A percentile compares a stretch with the other conserved stretches of the same genome.
phyloP scores from a whole-genome alignment of 2,113 vertebrate species.

The Alethe castanea region DNA sequence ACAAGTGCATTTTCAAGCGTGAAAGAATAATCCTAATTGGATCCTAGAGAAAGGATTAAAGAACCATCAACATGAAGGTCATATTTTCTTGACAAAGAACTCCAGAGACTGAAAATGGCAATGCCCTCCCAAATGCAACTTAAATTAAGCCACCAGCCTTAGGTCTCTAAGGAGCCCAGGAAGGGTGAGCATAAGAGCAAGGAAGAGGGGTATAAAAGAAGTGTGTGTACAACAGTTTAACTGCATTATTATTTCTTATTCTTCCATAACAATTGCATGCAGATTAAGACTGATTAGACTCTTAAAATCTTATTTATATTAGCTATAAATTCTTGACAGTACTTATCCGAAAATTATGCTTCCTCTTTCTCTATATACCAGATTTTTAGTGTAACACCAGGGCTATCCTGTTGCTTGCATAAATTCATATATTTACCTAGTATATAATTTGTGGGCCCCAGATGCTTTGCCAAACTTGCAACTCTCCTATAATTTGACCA shows the following conservation, averaged over 20 bases:
- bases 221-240: background rate
- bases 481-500: background rate
- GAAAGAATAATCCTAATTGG: background rate
- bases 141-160: background rate
- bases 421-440: background rate
- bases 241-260: background rate
- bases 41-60: background rate
- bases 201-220: background rate
- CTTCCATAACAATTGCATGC: background rate
- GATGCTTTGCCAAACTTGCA: background rate
- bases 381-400: background rate
- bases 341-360: fast-evolving
- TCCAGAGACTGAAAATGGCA: background rate
- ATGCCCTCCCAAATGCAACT: background rate
- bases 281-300: background rate
- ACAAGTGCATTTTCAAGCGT: background rate
- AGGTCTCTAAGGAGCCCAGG: background rate
- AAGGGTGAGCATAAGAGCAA: background rate
- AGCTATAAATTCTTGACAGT: background rate
- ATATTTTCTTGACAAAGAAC: background rate
- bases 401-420: background rate
- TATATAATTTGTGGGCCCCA: background rate
- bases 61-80: background rate
- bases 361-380: background rate
- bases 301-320: background rate